These are phyloP conservation scores for Oceanites oceanicus DNA, from an alignment of 2,113 vertebrate genomes.

Conservation along the genomic window DNA sequence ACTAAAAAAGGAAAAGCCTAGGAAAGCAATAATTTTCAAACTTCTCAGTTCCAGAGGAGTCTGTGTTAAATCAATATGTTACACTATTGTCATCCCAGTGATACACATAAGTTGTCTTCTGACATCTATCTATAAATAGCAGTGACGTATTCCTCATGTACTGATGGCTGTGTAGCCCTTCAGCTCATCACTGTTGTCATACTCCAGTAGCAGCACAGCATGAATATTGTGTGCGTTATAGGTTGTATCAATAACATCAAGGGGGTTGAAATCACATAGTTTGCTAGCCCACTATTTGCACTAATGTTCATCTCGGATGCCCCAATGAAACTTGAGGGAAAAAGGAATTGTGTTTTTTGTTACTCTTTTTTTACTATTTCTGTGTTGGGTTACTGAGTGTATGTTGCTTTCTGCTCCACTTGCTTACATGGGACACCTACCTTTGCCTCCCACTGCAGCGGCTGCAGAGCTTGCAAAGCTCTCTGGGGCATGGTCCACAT, in stretches of 20 bases:
- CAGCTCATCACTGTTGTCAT: not conserved
- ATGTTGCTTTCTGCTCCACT: not conserved
- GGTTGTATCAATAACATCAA: not conserved
- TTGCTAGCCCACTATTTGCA: not conserved
- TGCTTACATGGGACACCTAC: not conserved
- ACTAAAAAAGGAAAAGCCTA: not conserved
- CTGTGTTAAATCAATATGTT: not conserved
- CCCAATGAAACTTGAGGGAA: not conserved
- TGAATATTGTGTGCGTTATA: not conserved
- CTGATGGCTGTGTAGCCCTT: not conserved
- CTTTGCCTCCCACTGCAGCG: not conserved
- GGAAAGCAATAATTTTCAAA: not conserved
- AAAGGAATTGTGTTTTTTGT: not conserved
- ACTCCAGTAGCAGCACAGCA: not conserved
- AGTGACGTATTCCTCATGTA: not conserved
- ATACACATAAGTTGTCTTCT: not conserved
- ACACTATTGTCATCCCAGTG: not conserved
- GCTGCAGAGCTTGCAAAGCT: not conserved
- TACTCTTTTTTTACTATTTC: not conserved
- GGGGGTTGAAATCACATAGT: not conserved
- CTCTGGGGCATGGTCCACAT: not conserved
- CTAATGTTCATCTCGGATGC: accelerated
- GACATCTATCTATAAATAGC: not conserved
- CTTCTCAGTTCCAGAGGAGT: not conserved
- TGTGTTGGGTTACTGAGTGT: not conserved